Conservation (phyloP, 2,797 vertebrate genomes). For the Setipinna tenuifilis region DNA sequence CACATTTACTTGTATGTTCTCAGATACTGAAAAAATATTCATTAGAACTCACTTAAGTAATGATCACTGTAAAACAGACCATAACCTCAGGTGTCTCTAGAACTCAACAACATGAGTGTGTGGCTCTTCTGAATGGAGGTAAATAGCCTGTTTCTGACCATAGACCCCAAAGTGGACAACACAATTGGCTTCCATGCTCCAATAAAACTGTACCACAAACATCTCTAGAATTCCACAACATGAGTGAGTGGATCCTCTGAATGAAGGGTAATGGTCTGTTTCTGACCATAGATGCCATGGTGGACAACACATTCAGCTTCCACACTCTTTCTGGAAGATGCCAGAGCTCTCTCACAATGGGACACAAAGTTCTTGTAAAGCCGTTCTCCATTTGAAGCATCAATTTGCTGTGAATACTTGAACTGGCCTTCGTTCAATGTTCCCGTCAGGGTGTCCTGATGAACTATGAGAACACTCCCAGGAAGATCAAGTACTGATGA, state of each 20-base stretch:
- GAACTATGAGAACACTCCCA: conserved; percentile 81
- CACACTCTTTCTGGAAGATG: conserved; percentile 67
- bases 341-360: conserved; percentile 79
- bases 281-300: conserved; percentile 83
- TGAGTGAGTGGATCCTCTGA: conserved; percentile 85
- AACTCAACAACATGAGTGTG: conserved; percentile 86
- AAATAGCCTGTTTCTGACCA: conserved; percentile 83
- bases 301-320: conserved; percentile 72
- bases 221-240: conserved; percentile 83
- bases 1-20: background rate
- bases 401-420: conserved; percentile 76
- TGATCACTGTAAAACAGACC: too few species aligned
- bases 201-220: background rate
- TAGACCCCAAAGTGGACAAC: conserved; percentile 81
- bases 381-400: conserved; percentile 76
- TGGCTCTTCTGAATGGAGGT: conserved; percentile 81
- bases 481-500: conserved; percentile 84
- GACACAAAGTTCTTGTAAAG: conserved; percentile 81
- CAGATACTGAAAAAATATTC: conserved; percentile 6
- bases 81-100: conserved; percentile 61
- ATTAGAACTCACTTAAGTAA: too few species aligned
- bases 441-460: conserved; percentile 84
- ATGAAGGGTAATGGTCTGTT: conserved; percentile 81
- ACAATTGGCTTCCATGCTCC: conserved; percentile 71
- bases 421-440: conserved; percentile 72